phyloP scores from a whole-genome alignment of 2,113 vertebrate genomes.

The pig (Sus scrofa) region DNA sequence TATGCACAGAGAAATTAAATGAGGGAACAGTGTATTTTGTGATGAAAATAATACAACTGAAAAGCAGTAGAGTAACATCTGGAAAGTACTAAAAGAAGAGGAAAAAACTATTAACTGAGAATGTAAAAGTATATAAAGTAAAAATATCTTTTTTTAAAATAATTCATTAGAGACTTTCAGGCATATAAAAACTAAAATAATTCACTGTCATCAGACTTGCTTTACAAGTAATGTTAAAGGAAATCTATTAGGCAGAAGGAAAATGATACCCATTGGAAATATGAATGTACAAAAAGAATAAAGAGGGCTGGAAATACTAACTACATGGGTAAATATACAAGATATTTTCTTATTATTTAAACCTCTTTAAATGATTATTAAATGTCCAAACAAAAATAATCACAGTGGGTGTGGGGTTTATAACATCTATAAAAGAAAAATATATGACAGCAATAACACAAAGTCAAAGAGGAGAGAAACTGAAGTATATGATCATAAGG shows the following conservation, averaged over 20 bases:
- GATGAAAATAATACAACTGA: background rate
- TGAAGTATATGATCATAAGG: background rate
- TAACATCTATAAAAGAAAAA: background rate
- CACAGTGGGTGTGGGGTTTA: background rate
- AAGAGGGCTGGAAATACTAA: background rate
- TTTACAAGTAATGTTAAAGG: background rate
- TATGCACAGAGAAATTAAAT: background rate
- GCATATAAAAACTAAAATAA: background rate
- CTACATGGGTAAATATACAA: background rate
- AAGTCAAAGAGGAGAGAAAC: background rate
- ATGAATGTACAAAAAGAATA: background rate
- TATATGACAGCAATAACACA: background rate
- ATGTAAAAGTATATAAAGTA: background rate
- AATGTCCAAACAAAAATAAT: background rate
- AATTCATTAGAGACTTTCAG: background rate
- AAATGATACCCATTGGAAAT: background rate
- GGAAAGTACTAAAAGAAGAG: background rate
- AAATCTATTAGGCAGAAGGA: background rate
- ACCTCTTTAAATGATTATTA: background rate
- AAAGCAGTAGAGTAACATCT: background rate
- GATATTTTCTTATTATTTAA: background rate
- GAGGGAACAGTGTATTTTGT: background rate
- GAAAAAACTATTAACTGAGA: background rate
- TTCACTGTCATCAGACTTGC: background rate
- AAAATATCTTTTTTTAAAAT: constrained; percentile 5